Evolutionary conservation across 2,797 vertebrate genomes (phyloP).

Genomic region (Xerus rutilus): DNA sequence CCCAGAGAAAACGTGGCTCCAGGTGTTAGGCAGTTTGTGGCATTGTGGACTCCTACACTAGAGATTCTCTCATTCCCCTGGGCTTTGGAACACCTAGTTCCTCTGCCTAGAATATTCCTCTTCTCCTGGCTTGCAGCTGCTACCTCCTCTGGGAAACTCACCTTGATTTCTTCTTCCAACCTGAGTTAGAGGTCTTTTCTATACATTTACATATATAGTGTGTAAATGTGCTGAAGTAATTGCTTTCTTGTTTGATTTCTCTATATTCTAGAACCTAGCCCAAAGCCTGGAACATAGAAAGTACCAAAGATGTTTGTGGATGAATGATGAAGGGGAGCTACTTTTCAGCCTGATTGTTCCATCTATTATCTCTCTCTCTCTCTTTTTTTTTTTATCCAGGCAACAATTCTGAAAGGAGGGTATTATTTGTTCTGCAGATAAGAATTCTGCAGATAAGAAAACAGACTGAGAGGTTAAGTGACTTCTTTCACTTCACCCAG

Average conservation of each 20-base stretch:
- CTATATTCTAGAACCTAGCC: background rate
- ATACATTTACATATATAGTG: background rate
- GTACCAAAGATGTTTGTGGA: background rate
- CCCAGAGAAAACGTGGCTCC: background rate
- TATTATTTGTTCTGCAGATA: background rate
- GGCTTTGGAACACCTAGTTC: background rate
- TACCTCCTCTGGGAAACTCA: conserved; percentile 12
- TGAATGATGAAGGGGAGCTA: background rate
- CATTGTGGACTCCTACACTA: background rate
- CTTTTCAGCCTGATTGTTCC: background rate
- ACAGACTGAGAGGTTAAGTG: background rate
- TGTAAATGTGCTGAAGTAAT: background rate
- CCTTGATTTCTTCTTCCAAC: conserved; percentile 63
- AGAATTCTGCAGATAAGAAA: background rate
- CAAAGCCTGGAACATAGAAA: background rate
- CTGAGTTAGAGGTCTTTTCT: background rate
- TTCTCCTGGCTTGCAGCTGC: conserved; percentile 23
- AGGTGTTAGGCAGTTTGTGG: background rate
- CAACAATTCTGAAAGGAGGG: background rate
- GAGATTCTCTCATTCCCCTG: background rate
- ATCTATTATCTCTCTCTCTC: background rate
- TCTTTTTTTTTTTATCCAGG: background rate
- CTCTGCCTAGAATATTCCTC: background rate
- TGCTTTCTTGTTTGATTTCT: background rate
- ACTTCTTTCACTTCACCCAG: background rate